These are phyloP conservation scores for Rhinella marina DNA, from an alignment of 2,797 vertebrate species.

Conservation along the genomic window DNA sequence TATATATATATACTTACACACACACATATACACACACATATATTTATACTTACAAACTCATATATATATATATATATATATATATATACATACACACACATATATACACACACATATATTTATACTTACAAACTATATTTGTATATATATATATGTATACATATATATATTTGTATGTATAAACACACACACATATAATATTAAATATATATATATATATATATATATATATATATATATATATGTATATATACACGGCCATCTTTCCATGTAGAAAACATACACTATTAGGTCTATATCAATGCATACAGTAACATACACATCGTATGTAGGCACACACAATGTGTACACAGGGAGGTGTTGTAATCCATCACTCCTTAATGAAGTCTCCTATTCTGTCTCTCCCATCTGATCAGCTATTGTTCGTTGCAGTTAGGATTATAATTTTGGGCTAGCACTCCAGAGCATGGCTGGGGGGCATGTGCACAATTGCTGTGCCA, in stretches of 20 bases:
- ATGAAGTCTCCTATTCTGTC: conserved; percentile 74
- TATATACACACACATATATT: conserved; percentile 20
- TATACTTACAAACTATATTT: no score
- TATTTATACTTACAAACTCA: not conserved
- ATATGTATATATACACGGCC: not conserved
- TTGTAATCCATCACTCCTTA: conserved; percentile 68
- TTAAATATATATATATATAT: conserved; percentile 1
- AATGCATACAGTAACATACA: no score
- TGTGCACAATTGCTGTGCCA: conserved; percentile 71
- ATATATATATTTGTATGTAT: conserved; percentile 42
- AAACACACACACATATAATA: conserved; percentile 51
- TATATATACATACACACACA: no score
- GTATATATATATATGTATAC: not conserved
- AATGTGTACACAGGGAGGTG: no score
- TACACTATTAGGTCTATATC: no score
- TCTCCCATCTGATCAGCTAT: conserved; percentile 67
- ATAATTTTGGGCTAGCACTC: conserved; percentile 73
- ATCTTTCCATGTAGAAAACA: not conserved
- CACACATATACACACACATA: not conserved
- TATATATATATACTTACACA: not conserved
- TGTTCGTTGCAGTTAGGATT: conserved; percentile 64
- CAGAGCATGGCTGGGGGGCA: conserved; percentile 72
- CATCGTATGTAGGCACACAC: no score
- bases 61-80: not conserved
- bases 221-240: conserved; percentile 5